phyloP scores from a whole-genome alignment of 2,113 vertebrate species.

The Tangachromis dhanisi region DNA sequence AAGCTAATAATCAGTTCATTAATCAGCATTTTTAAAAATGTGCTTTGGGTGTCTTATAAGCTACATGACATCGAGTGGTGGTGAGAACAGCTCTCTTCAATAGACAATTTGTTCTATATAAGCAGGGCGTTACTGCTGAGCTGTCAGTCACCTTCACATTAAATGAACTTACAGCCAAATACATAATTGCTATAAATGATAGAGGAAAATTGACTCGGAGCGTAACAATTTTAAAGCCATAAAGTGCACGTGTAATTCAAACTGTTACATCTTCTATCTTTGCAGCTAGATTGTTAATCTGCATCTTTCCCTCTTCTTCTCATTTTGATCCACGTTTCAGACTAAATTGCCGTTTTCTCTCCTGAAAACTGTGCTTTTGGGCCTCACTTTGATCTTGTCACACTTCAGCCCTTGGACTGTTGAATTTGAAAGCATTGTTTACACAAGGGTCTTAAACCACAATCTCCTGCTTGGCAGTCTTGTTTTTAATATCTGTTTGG shows the following conservation, averaged over 20 bases:
- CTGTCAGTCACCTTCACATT: neutral
- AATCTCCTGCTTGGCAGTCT: neutral
- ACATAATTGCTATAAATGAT: neutral
- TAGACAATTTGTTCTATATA: neutral
- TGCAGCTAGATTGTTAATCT: neutral
- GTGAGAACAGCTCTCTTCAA: neutral
- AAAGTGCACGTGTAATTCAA: neutral
- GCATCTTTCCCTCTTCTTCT: neutral
- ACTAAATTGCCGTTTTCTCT: rapidly evolving
- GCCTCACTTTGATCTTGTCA: neutral
- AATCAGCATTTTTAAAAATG: neutral
- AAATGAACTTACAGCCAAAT: neutral
- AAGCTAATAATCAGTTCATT: neutral
- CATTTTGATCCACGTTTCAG: neutral
- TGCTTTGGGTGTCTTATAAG: neutral
- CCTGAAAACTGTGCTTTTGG: neutral
- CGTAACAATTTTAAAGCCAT: neutral
- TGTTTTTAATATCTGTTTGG: neutral
- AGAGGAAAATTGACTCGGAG: neutral
- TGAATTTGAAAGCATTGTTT: neutral
- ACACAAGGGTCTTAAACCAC: neutral
- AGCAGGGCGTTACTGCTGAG: neutral
- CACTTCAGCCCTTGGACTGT: neutral
- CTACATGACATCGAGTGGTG: neutral
- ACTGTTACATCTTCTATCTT: neutral